A percentile compares a stretch with the other conserved stretches of the same genome.
These are phyloP conservation scores for Puma concolor DNA, from an alignment of 2,113 vertebrate genomes.

Conservation along the genomic window DNA sequence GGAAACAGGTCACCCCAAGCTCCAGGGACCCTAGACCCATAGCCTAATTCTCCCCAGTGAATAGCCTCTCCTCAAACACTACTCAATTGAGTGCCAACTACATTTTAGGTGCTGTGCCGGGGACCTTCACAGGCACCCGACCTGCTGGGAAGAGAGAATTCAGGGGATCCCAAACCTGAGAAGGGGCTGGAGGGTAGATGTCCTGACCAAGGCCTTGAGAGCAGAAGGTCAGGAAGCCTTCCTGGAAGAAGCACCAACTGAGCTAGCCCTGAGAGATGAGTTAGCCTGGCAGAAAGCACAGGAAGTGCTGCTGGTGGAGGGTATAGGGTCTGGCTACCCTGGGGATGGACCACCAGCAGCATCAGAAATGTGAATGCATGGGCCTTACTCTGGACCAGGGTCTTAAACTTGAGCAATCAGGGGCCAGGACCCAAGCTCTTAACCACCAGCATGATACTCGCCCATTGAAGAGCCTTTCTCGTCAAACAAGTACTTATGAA, in stretches of 20 bases:
- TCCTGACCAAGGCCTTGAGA: background rate
- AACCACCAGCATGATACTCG: background rate
- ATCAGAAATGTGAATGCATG: background rate
- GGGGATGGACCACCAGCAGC: background rate
- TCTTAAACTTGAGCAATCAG: background rate
- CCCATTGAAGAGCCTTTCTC: background rate
- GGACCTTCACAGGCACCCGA: background rate
- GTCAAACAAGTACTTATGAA: background rate
- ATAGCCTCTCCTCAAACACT: background rate
- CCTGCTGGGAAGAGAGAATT: background rate
- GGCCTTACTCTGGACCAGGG: background rate
- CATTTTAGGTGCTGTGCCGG: background rate
- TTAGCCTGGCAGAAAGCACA: background rate
- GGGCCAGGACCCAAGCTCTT: background rate
- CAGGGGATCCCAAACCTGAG: background rate
- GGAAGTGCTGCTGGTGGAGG: background rate
- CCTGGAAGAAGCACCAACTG: background rate
- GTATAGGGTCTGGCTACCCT: background rate
- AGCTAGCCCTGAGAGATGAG: background rate
- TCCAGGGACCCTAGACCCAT: background rate
- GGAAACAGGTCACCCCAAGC: background rate
- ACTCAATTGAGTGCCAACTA: background rate
- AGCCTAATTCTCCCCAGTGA: background rate
- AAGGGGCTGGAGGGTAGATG: background rate
- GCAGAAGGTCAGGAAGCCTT: background rate